Conservation (phyloP, 1,140 invertebrate species). For the Atta cephalotes region DNA sequence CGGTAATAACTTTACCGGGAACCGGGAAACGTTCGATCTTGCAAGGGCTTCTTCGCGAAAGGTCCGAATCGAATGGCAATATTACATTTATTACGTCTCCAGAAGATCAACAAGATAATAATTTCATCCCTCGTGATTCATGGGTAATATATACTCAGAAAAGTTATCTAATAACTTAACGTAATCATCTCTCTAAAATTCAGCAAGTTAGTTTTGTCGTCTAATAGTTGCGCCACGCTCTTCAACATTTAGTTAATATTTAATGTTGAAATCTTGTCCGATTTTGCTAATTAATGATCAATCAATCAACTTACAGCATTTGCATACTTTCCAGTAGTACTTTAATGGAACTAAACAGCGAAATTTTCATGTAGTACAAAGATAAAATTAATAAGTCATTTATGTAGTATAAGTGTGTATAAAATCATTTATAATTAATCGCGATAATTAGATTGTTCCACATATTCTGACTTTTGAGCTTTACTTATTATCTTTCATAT, state of each 20-base stretch:
- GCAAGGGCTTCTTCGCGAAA: not conserved
- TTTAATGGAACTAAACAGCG: not conserved
- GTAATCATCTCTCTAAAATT: not conserved
- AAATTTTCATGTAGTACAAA: slow-evolving; percentile 23
- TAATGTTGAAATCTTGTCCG: not conserved
- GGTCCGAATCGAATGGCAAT: not conserved
- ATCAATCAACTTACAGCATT: slow-evolving; percentile 13
- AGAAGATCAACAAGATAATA: not conserved
- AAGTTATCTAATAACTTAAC: slow-evolving; percentile 4
- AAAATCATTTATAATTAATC: slow-evolving; percentile 5
- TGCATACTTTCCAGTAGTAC: not conserved
- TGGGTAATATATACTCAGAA: not conserved
- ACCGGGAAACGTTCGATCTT: not conserved
- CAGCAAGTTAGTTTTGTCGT: not conserved
- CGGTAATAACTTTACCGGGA: not conserved
- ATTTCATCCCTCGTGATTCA: not conserved
- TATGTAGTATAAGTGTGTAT: too few relatives aligned
- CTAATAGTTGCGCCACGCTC: not conserved
- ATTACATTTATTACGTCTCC: not conserved
- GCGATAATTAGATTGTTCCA: slow-evolving; percentile 12
- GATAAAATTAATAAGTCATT: slow-evolving; percentile 32
- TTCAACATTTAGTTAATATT: slow-evolving; percentile 13
- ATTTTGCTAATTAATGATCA: not conserved
- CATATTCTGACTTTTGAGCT: not conserved
- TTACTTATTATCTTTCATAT: slow-evolving; percentile 45